Conservation (phyloP, 30 jellyfish, hydroid and myxozoan species). For the Aurelia aurita complex sp. Pacific region DNA sequence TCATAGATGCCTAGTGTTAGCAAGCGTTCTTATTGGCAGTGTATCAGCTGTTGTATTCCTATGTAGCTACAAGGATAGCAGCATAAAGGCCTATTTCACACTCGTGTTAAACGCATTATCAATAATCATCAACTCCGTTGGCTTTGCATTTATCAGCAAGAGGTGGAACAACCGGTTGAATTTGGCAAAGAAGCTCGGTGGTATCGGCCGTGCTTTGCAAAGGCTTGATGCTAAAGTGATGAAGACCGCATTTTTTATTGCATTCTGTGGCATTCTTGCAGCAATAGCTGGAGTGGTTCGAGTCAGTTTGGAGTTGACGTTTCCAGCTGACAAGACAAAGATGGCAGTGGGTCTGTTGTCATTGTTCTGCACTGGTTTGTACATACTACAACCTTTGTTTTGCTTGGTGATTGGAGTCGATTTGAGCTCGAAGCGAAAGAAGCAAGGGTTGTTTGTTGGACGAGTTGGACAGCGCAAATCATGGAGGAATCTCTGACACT, state of each 20-base stretch:
- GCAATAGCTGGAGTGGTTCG: conserved; percentile 1
- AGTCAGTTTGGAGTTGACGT: background rate
- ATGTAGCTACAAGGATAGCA: background rate
- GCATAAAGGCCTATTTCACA: background rate
- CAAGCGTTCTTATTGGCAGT: background rate
- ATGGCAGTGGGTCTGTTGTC: background rate
- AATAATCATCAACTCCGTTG: background rate
- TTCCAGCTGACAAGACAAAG: conserved; percentile 1
- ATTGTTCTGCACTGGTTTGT: background rate
- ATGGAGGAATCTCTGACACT: conserved; percentile 7
- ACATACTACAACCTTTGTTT: conserved; percentile 10
- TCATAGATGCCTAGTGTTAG: background rate
- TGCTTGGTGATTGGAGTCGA: conserved; percentile 34
- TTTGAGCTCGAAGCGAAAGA: background rate
- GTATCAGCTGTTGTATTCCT: background rate
- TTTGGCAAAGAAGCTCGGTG: conserved; percentile 39
- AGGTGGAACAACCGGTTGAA: conserved; percentile 8
- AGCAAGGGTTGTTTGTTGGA: background rate
- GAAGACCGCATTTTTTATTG: conserved; percentile 7
- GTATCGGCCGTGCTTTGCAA: conserved; percentile 32
- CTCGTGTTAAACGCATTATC: conserved; percentile 6
- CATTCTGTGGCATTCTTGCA: conserved; percentile 22
- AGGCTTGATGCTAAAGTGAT: conserved; percentile 17
- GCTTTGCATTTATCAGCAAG: background rate
- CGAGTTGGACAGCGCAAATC: background rate